Conservation (phyloP, 2,113 vertebrate genomes). For the Plecturocebus donacophilus region DNA sequence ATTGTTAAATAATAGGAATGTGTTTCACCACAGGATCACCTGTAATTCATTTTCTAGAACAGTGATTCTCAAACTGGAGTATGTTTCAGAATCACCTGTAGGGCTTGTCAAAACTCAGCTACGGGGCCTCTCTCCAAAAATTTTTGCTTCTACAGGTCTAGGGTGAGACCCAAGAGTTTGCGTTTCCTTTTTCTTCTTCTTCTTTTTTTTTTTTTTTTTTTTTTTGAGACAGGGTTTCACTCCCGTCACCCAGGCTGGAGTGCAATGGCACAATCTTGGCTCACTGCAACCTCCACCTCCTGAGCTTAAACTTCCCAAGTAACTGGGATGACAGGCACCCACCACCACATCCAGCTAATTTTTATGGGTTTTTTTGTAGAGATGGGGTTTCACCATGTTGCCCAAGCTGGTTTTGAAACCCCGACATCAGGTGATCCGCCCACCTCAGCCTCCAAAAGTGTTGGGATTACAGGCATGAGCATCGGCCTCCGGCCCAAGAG, state of each 20-base stretch:
- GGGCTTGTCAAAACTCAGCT: not conserved
- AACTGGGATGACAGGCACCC: not conserved
- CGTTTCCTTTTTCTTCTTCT: not conserved
- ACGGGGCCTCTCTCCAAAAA: not conserved
- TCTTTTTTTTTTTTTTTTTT: not conserved
- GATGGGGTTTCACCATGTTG: not conserved
- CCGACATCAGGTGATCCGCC: too few species aligned
- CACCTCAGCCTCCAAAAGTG: too few species aligned
- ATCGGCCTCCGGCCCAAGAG: not conserved
- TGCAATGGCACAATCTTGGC: not conserved
- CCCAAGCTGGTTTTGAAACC: not conserved
- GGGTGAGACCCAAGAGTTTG: not conserved
- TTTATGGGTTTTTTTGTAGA: not conserved
- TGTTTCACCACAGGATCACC: not conserved
- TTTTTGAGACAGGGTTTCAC: not conserved
- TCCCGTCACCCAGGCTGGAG: not conserved
- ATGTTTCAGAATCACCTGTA: not conserved
- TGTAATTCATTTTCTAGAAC: not conserved
- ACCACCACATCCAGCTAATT: not conserved
- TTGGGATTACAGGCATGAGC: too few species aligned
- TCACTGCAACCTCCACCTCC: not conserved
- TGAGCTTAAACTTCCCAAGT: not conserved
- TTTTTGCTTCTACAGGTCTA: not conserved
- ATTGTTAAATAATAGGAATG: not conserved
- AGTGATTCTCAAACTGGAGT: not conserved